Conservation (phyloP, 2,113 vertebrate species). For the Cyphomyrus discorhynchus region DNA sequence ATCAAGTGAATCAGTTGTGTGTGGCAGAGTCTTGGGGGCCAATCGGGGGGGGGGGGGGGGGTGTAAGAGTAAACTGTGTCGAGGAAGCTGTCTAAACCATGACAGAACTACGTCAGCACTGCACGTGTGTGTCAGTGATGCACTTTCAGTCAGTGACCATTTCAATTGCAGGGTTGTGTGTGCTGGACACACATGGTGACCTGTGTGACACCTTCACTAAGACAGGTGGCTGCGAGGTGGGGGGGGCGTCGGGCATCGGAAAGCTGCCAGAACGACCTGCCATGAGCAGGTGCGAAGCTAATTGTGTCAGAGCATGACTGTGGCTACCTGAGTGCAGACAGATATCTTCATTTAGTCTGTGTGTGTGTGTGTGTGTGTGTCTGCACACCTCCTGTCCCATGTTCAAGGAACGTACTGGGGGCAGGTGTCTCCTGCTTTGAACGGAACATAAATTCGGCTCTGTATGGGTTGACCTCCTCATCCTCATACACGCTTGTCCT, state of each 20-base stretch:
- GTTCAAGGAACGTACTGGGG: neutral
- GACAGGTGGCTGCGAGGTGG: constrained; percentile 76
- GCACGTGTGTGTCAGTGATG: constrained; percentile 7
- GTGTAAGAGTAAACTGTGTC: constrained; percentile 46
- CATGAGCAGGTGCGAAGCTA: constrained; percentile 81
- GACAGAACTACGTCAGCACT: neutral
- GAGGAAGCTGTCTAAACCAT: constrained; percentile 20
- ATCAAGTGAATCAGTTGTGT: constrained; percentile 58
- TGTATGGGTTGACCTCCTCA: neutral
- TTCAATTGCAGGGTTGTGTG: neutral
- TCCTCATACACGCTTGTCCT: neutral
- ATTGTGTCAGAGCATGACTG: constrained; percentile 75
- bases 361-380: neutral
- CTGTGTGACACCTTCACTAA: constrained; percentile 78
- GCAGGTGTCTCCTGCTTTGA: neutral
- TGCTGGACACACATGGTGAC: constrained; percentile 53
- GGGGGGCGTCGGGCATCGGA: constrained; percentile 68
- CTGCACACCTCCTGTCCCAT: neutral
- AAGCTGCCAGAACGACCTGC: constrained; percentile 91
- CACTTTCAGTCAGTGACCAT: neutral
- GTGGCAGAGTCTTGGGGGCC: constrained; percentile 31
- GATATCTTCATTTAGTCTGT: constrained; percentile 65
- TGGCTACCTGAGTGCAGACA: constrained; percentile 68
- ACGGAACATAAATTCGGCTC: neutral
- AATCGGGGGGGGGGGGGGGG: constrained; percentile 23